Base-by-base conservation (phyloP, 1,140 invertebrate genomes). In the Diabrotica undecimpunctata region DNA sequence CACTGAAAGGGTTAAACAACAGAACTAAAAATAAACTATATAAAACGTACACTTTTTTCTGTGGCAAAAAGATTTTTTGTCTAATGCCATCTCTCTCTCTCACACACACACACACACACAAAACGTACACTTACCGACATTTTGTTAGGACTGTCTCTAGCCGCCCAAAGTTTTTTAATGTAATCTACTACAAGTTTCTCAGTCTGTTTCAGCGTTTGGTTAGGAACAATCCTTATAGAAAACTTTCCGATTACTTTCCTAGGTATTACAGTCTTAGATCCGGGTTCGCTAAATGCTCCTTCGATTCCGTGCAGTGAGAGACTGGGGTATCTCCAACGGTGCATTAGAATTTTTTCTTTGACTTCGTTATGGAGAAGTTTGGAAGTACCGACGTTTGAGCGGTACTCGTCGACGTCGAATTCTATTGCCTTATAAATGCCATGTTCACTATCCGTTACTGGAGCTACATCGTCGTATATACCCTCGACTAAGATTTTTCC, bases 241-340 rank as follows among this genome's bases (percentile, higher is more conserved):
- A 99, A 98, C 80, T 99, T 99, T 38, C 96, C 96, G 74, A 89
- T 91, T 0, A 98, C 96, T 80, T 96, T 97, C 50, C 87, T 83
- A 2, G 96, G 96, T 73, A 99, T 98, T 0, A 98, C 96, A 64
- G 96, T 98, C 78, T 99, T 99, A 37, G 88, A 86, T 54, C 97
- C 97, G 12, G 90, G 82, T 68, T 95, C 95, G 79, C 87, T 89
- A 74, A 97, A 98, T 10, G 96, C 96, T 57, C 96, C 96, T 95
- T 85, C 86, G 66, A 79, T 76, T 56, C 95, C 95, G 79, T 98
- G 96, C 14, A 98, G 80, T 2, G 95, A 97, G 0, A 98, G 80
- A 63, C 88, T 91, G 14, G 95, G 95, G 75, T 89, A 91, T 50
- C 95, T 84, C 95, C 95, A 98, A 55, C 95, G 85, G 75, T 92